phyloP scores from a whole-genome alignment of 2,797 vertebrate species.

The Phalanger gymnotis region DNA sequence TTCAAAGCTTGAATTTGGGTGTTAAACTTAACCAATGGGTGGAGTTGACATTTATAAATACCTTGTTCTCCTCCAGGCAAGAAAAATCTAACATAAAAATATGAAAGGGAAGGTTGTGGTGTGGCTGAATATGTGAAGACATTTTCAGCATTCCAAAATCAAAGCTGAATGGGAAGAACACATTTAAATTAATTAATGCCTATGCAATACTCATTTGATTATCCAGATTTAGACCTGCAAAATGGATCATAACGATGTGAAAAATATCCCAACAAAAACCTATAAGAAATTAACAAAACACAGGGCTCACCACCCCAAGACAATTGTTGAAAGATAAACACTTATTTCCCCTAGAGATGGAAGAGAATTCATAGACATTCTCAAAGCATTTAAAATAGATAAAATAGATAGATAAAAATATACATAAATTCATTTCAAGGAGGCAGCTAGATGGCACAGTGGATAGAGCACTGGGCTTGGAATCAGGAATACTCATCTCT shows the following conservation, averaged over 20 bases:
- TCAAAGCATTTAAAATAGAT: not conserved
- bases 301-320: not conserved
- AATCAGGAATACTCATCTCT: not conserved
- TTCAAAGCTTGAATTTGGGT: not conserved
- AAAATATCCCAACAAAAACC: not conserved
- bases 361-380: not conserved
- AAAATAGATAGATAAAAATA: not conserved
- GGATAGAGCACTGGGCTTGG: not conserved
- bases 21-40: not conserved
- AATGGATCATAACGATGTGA: not conserved
- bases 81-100: not conserved
- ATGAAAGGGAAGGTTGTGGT: not conserved
- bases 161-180: not conserved
- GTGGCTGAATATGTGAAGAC: not conserved
- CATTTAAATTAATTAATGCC: not conserved
- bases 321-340: not conserved
- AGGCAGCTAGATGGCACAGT: not conserved
- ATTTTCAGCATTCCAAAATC: not conserved
- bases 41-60: not conserved
- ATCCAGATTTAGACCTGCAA: not conserved
- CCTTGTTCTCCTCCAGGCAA: not conserved
- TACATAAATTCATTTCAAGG: not conserved
- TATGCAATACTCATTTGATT: not conserved
- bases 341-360: not conserved
- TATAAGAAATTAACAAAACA: not conserved